These are phyloP conservation scores for Gonocerus acuteangulatus DNA, from an alignment of 2,888 invertebrate species.

Conservation along the genomic window DNA sequence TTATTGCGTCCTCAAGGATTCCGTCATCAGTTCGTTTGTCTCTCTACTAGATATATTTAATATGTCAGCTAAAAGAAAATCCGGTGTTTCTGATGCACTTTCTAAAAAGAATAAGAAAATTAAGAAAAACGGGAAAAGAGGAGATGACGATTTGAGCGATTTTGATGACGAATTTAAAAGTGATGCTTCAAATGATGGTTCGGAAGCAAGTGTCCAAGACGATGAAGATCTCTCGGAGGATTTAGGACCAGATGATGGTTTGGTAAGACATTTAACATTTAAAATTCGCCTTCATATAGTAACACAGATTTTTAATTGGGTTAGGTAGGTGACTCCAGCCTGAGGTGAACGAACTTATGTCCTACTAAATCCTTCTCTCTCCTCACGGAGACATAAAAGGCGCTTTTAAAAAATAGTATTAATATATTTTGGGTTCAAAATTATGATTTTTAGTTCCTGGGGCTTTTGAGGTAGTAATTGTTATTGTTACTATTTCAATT, in stretches of 20 bases:
- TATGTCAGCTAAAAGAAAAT: slow-evolving; percentile 20
- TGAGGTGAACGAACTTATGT: slow-evolving; percentile 23
- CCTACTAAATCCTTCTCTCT: slow-evolving; percentile 9
- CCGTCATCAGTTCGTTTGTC: slow-evolving; percentile 6
- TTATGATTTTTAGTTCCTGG: no score
- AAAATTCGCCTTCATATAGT: neutral
- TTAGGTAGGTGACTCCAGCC: slow-evolving; percentile 6
- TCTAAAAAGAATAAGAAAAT: slow-evolving; percentile 26
- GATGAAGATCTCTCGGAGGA: slow-evolving; percentile 43
- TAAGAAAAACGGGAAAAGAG: slow-evolving; percentile 39
- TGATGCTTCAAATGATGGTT: slow-evolving; percentile 40
- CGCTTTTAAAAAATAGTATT: neutral
- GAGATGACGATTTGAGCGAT: slow-evolving; percentile 44
- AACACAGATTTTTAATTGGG: neutral
- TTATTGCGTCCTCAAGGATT: slow-evolving; percentile 21
- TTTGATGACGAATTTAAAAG: slow-evolving; percentile 43
- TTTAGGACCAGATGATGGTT: slow-evolving; percentile 49
- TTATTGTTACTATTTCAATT: no score
- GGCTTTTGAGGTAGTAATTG: no score
- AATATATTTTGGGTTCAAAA: no score
- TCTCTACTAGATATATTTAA: neutral
- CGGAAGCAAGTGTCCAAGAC: slow-evolving; percentile 41
- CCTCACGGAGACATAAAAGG: neutral
- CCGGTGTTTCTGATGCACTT: slow-evolving; percentile 9
- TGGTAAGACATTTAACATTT: slow-evolving; percentile 43